Evolutionary conservation across 2,797 vertebrate species (phyloP), one percentile per base, ranked within the genome.

Genomic region (Fistularia commersonii): DNA sequence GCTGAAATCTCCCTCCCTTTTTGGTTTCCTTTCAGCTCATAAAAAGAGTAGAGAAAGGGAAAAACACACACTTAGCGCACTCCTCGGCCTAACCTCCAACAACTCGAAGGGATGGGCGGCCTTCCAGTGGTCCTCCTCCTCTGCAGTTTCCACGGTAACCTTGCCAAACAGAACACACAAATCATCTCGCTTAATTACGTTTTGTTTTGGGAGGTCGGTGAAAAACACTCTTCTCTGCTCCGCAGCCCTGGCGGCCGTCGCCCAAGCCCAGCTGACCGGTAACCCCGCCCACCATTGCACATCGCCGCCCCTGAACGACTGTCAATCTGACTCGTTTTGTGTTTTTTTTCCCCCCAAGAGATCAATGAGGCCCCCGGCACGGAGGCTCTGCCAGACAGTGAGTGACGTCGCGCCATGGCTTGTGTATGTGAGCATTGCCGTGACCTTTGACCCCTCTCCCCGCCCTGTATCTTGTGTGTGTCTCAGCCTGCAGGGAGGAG

Each of bases 81-180:
- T n/a, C n/a, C n/a, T n/a, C n/a, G n/a, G n/a, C n/a, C 49, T 69
- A 61, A 77, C 74, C 71, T 74, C 79, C 76, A 65, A 79, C 74
- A 77, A 86, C 77, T 61, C 64, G 64, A 77, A 87, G 81, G 74
- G 80, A 92, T 92, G 91, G 90, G 83, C 81, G 63, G 69, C 61
- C 72, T 89, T 79, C 83, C 88, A 86, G 76, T 85, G 74, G 76
- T 84, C 72, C 82, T 90, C 78, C 85, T 92, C 73, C 85, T 92
- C 76, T 91, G 88, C 81, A 79, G 88, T 91, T 80, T 92, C 87
- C 88, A 88, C 60, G 89, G 91, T 92, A 91, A 90, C 51, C 37
- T 70, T 69, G 77, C 79, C 79, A 87, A 87, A 87, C 81, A 84
- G 75, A 79, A 87, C 81, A 88, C 85, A 87, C 79, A 87, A 87